Evolutionary conservation across 1,140 invertebrate genomes (phyloP).

Genomic region (Oppia nitens): DNA sequence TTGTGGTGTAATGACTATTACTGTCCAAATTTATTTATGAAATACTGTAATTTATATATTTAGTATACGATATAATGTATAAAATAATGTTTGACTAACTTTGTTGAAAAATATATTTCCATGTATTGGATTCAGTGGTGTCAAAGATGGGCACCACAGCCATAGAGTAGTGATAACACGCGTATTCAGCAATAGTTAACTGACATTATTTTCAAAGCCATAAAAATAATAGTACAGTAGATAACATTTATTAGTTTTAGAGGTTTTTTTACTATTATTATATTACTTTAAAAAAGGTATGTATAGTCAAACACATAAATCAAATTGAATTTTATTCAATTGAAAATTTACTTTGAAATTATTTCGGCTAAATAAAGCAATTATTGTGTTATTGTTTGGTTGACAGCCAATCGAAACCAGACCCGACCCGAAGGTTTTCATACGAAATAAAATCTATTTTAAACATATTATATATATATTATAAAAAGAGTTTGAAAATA

Average conservation of each 20-base stretch:
- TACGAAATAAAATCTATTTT: not conserved
- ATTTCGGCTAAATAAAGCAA: slow-evolving; percentile 2
- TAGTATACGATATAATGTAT: no score
- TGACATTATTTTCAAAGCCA: no score
- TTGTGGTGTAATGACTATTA: no score
- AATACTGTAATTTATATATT: no score
- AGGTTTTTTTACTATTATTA: no score
- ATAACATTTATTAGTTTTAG: not conserved
- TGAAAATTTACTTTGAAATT: slow-evolving; percentile 8
- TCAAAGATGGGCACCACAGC: slow-evolving; percentile 14
- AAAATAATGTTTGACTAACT: no score
- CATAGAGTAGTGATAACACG: slow-evolving; percentile 53
- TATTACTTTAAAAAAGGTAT: no score
- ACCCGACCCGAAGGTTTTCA: slow-evolving; percentile 11
- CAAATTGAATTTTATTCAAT: not conserved
- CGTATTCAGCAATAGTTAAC: slow-evolving; percentile 53
- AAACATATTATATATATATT: no score
- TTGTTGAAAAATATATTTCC: slow-evolving; percentile 63
- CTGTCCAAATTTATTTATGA: no score
- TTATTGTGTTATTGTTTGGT: slow-evolving; percentile 8
- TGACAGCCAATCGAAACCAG: slow-evolving; percentile 7
- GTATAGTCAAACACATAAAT: no score
- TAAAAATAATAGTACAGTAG: not conserved
- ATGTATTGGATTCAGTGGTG: slow-evolving; percentile 68
- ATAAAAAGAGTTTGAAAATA: no score